Evolutionary conservation across 1,140 invertebrate species (phyloP), one percentile per base, ranked within the genome.

Genomic region (Drosophila pandora): DNA sequence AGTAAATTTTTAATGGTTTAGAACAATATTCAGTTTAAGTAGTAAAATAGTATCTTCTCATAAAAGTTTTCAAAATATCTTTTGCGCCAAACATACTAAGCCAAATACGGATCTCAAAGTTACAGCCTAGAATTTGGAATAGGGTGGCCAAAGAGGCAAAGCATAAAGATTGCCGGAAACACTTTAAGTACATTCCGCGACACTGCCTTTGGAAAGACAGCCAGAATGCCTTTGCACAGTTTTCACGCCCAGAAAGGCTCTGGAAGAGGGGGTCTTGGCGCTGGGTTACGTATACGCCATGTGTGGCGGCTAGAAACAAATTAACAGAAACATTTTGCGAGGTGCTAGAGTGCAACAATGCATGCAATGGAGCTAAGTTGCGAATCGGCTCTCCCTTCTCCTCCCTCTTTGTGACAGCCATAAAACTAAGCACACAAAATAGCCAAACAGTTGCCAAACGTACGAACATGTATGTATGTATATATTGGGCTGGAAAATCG

Each of bases 261-360:
- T 3, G 9, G 9, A 30, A 50, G 41, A 28, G 8, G 25, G 7
- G 12, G 25, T 12, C 43, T 56, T 21, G 65, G 22, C 6, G 23
- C 6, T 13, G 25, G 7, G 17, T 48, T 69, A 57, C 65, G 63
- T 68, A 69, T 48, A 56, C 62, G 65, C 32, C 65, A 39, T 69
- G 65, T 68, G 65, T 69, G 65, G 64, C 45, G 59, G 50, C 50
- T 57, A 34, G 25, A 32, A 65, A 54, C 72, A 74, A 74, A 74
- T 73, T 74, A 74, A 75, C 70, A 74, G 54, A 75, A 74, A 58
- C 71, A 76, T 76, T 77, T 77, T 57, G 56, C 54, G 58, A 77
- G 74, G 74, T 55, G 74, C 64, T 77, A 70, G 62, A 63, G 75
- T 74, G 73, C 34, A 77, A 77, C 74, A 57, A 69, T 69, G 65